Evolutionary conservation across 2,888 invertebrate species (phyloP).

Genomic region (Acleris emargana): DNA sequence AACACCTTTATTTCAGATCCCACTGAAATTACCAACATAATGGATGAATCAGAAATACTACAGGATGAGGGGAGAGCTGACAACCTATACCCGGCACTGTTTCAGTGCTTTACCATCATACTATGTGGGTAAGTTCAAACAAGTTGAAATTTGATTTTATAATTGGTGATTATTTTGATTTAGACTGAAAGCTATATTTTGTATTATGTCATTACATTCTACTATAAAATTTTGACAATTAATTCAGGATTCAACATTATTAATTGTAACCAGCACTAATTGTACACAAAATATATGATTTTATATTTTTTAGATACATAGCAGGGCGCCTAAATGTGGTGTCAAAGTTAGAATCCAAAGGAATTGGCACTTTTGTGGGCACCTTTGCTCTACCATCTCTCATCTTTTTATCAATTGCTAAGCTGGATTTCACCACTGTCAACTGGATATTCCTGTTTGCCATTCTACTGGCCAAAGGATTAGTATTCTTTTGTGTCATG

Average conservation of each 20-base stretch:
- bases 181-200: background rate
- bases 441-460: conserved; percentile 96
- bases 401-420: conserved; percentile 94
- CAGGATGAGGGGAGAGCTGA: conserved; percentile 81
- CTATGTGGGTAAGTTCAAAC: conserved; percentile 89
- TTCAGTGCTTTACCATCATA: conserved; percentile 96
- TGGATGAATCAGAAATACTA: conserved; percentile 49
- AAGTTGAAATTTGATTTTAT: background rate
- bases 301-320: conserved; percentile 85
- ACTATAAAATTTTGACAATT: too few relatives aligned
- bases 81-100: conserved; percentile 94
- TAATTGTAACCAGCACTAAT: too few relatives aligned
- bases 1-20: conserved; percentile 13
- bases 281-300: background rate
- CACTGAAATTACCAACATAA: conserved; percentile 36
- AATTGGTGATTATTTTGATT: background rate
- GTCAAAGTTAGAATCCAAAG: conserved; percentile 92
- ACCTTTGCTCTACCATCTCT: conserved; percentile 96
- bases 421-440: conserved; percentile 91
- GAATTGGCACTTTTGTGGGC: conserved; percentile 95
- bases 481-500: conserved; percentile 92
- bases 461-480: conserved; percentile 92
- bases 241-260: too few relatives aligned
- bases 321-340: conserved; percentile 93
- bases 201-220: too few relatives aligned